These are phyloP conservation scores for Malacoctenus gilli DNA, from an alignment of 2,797 vertebrate genomes.

Conservation along the genomic window DNA sequence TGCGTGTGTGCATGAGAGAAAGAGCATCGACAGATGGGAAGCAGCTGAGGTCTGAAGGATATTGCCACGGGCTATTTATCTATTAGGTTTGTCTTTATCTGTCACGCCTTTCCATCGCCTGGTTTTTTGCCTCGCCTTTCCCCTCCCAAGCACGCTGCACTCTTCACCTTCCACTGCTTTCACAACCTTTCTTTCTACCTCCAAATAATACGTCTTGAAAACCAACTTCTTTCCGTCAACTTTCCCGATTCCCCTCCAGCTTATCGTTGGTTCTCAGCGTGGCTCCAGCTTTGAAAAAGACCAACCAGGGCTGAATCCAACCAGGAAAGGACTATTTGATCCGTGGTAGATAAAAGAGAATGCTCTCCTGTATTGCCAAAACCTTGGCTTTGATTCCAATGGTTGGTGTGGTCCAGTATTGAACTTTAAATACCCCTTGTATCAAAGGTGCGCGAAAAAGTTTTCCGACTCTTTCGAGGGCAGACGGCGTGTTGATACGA, in stretches of 20 bases:
- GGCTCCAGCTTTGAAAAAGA: constrained; percentile 7
- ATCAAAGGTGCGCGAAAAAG: constrained; percentile 17
- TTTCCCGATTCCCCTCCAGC: constrained; percentile 19
- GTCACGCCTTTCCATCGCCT: constrained; percentile 22
- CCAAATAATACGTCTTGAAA: constrained; percentile 21
- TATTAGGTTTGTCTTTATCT: constrained; percentile 39
- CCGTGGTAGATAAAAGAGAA: constrained; percentile 47
- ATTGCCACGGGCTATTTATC: constrained; percentile 48
- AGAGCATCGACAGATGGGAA: constrained; percentile 47
- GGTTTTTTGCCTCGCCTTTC: constrained; percentile 19
- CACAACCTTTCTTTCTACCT: constrained; percentile 3
- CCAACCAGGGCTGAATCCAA: constrained; percentile 4
- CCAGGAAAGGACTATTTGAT: constrained; percentile 43
- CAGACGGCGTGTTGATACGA: background rate
- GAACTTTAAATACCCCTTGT: constrained; percentile 42
- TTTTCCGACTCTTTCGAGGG: constrained; percentile 1
- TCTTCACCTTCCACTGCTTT: constrained; percentile 7
- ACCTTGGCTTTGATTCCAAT: constrained; percentile 33
- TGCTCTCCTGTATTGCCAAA: constrained; percentile 4
- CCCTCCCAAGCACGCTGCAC: constrained; percentile 3
- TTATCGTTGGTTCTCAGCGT: constrained; percentile 13
- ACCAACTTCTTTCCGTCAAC: constrained; percentile 14
- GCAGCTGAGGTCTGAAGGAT: constrained; percentile 64
- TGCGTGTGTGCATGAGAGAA: constrained; percentile 16
- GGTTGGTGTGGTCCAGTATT: constrained; percentile 6